Evolutionary conservation across 2,797 vertebrate genomes (phyloP).

Genomic region (Sternotherus odoratus): DNA sequence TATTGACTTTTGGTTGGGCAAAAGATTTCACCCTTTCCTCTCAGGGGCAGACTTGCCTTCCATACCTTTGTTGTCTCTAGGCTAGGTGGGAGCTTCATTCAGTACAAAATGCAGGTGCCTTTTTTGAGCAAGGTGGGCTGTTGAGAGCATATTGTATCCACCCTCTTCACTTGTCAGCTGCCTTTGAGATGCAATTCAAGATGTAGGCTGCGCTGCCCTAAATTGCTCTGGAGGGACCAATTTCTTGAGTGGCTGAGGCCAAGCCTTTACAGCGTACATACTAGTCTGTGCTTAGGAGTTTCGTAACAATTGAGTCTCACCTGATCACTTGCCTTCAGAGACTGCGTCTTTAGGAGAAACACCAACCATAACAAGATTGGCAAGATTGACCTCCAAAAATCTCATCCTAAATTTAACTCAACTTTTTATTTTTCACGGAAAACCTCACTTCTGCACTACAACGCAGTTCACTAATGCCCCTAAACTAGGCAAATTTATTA

Average conservation of each 20-base stretch:
- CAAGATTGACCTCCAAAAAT: background rate
- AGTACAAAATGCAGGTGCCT: rapidly evolving
- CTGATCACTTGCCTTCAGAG: background rate
- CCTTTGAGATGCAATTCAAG: background rate
- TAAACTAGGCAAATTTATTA: background rate
- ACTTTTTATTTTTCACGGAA: background rate
- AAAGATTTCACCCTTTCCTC: background rate
- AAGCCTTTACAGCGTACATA: background rate
- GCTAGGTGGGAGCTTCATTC: rapidly evolving
- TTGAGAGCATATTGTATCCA: background rate
- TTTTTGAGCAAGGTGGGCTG: background rate
- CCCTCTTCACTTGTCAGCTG: background rate
- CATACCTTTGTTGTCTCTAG: background rate
- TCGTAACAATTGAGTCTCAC: background rate
- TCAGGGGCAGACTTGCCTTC: background rate
- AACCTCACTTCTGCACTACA: background rate
- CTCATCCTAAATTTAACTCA: background rate
- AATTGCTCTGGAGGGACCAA: background rate
- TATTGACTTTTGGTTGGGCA: background rate
- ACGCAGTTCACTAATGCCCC: background rate
- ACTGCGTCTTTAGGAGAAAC: background rate
- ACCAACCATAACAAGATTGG: background rate
- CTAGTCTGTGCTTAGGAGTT: background rate
- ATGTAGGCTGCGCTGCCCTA: background rate
- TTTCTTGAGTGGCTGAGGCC: background rate